phyloP scores from a whole-genome alignment of 2,797 vertebrate genomes.

The Graptemys geographica region DNA sequence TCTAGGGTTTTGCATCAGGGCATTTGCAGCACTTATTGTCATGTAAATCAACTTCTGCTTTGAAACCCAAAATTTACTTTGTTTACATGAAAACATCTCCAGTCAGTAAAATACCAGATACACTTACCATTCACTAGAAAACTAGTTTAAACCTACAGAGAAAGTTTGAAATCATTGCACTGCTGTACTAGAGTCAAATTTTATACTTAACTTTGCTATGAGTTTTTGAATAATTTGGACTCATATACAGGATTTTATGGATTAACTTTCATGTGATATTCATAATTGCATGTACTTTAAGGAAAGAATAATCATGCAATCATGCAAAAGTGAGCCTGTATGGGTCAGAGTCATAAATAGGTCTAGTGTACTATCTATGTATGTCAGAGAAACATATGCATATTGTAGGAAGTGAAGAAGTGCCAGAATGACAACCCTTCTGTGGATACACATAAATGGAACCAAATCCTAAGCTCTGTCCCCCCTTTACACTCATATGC shows the following conservation, averaged over 20 bases:
- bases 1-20: not conserved
- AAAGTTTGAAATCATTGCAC: slow-evolving; percentile 10
- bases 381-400: not conserved
- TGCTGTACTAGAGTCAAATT: slow-evolving; percentile 26
- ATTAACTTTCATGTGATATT: not conserved
- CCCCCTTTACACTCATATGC: slow-evolving; percentile 9
- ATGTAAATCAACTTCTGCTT: slow-evolving; percentile 18
- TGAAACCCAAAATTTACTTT: slow-evolving; percentile 35
- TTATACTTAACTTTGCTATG: slow-evolving; percentile 49
- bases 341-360: not conserved
- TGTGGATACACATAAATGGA: not conserved
- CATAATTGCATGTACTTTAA: not conserved
- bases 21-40: not conserved
- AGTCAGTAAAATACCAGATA: slow-evolving; percentile 1
- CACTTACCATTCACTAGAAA: not conserved
- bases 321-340: not conserved
- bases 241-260: not conserved
- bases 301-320: not conserved
- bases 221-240: slow-evolving; percentile 19
- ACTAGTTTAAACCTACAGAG: slow-evolving; percentile 13
- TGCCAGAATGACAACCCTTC: not conserved
- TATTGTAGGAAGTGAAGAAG: not conserved
- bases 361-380: not conserved
- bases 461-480: not conserved
- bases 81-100: slow-evolving; percentile 65